These are phyloP conservation scores for Clamator glandarius DNA, from an alignment of 2,797 vertebrate species.

Conservation along the genomic window DNA sequence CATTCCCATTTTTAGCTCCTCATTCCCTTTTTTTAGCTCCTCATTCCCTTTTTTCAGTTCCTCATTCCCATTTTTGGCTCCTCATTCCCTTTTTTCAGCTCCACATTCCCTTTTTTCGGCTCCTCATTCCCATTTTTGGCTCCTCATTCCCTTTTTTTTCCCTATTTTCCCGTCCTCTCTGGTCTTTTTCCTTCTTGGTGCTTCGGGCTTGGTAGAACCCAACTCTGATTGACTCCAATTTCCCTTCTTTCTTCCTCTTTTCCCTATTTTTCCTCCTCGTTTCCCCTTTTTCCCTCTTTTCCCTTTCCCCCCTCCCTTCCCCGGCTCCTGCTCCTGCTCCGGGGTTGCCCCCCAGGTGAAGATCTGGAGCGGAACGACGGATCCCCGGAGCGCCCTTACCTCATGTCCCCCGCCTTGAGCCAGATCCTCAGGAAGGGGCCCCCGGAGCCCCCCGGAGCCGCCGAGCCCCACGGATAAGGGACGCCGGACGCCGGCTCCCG, in stretches of 20 bases:
- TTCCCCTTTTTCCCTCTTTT: no score
- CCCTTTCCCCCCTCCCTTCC: background rate
- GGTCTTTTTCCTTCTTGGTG: background rate
- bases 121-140: no score
- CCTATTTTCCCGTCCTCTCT: no score
- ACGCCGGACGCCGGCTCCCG: no score
- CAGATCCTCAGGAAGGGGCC: slow-evolving; percentile 87
- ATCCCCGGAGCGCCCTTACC: slow-evolving; percentile 89
- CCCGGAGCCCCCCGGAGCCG: slow-evolving; percentile 72
- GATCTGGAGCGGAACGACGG: slow-evolving; percentile 97
- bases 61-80: no score
- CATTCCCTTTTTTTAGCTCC: no score
- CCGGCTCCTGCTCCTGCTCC: no score
- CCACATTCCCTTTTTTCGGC: no score
- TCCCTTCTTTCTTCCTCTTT: slow-evolving; percentile 30
- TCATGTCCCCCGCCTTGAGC: slow-evolving; percentile 87
- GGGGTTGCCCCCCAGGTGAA: slow-evolving; percentile 86
- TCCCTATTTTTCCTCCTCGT: background rate
- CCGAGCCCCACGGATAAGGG: slow-evolving; percentile 72
- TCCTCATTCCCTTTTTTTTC: no score
- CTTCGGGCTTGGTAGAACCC: slow-evolving; percentile 35
- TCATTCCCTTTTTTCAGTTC: no score
- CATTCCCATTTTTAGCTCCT: no score
- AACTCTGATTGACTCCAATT: slow-evolving; percentile 70
- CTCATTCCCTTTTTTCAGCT: no score